These are phyloP conservation scores for Syngnathoides biaculeatus DNA, from an alignment of 2,113 vertebrate genomes.

Conservation along the genomic window DNA sequence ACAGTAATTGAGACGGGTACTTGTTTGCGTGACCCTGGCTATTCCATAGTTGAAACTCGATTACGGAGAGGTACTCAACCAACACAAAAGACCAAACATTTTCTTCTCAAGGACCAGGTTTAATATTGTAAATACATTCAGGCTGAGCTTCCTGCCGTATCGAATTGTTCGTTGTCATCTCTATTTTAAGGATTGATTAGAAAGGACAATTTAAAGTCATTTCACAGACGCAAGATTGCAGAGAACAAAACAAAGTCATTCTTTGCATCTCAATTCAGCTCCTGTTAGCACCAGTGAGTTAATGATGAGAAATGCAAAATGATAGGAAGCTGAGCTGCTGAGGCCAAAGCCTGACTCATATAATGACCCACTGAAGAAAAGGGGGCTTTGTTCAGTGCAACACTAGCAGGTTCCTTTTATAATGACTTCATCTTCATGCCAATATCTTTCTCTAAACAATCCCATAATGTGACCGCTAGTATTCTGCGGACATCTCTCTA, in stretches of 20 bases:
- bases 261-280: conserved; percentile 31
- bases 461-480: conserved; percentile 33
- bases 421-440: conserved; percentile 67
- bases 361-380: conserved; percentile 62
- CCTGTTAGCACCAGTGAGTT: conserved; percentile 49
- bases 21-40: not conserved
- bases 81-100: conserved; percentile 10
- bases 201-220: conserved; percentile 21
- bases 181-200: conserved; percentile 7
- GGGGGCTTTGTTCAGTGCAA: conserved; percentile 62
- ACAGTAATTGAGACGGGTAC: not conserved
- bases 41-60: not conserved
- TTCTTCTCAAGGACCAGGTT: conserved; percentile 10
- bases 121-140: conserved; percentile 21
- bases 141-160: conserved; percentile 10
- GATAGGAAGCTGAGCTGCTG: conserved; percentile 53
- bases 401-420: conserved; percentile 70
- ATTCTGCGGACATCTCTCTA: conserved; percentile 25
- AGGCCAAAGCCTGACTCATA: conserved; percentile 63
- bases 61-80: not conserved
- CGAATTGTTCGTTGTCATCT: conserved; percentile 9
- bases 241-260: conserved; percentile 39
- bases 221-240: conserved; percentile 30
- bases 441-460: conserved; percentile 58
- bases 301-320: conserved; percentile 67